phyloP scores from a whole-genome alignment of 1,140 invertebrate genomes.

The Formica exsecta region DNA sequence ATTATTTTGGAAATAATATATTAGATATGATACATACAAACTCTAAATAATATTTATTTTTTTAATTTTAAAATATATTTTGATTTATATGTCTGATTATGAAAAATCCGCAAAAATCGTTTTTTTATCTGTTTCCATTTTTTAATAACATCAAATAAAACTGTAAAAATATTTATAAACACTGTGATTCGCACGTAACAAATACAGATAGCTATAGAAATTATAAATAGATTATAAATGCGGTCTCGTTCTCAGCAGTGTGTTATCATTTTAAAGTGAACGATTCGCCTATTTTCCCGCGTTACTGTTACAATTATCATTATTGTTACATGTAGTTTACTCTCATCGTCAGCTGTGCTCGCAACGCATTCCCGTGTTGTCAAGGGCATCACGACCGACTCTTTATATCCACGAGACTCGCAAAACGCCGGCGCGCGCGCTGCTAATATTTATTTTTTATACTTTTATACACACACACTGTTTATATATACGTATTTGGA shows the following conservation, averaged over 20 bases:
- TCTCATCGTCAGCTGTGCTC: neutral
- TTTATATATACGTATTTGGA: slow-evolving; percentile 67
- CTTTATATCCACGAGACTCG: slow-evolving; percentile 54
- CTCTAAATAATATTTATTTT: too few relatives aligned
- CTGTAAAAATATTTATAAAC: slow-evolving; percentile 12
- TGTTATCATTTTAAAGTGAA: slow-evolving; percentile 26
- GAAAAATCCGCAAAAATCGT: neutral
- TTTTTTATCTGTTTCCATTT: neutral
- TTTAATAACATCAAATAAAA: neutral
- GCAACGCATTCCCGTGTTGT: slow-evolving; percentile 7
- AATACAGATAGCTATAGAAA: neutral
- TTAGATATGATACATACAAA: too few relatives aligned
- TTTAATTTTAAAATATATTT: too few relatives aligned
- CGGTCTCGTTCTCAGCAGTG: slow-evolving; percentile 11
- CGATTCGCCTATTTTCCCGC: slow-evolving; percentile 21
- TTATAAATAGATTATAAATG: slow-evolving; percentile 1
- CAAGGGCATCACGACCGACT: slow-evolving; percentile 45
- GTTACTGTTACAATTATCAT: neutral
- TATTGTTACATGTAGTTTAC: neutral
- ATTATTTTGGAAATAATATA: neutral
- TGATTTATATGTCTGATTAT: neutral
- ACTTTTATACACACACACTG: slow-evolving; percentile 77
- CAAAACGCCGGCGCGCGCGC: slow-evolving; percentile 45
- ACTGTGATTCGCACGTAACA: slow-evolving; percentile 31
- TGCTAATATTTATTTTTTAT: slow-evolving; percentile 80